phyloP scores from a whole-genome alignment of 2,888 invertebrate species.

The Brachyopa scutellaris region DNA sequence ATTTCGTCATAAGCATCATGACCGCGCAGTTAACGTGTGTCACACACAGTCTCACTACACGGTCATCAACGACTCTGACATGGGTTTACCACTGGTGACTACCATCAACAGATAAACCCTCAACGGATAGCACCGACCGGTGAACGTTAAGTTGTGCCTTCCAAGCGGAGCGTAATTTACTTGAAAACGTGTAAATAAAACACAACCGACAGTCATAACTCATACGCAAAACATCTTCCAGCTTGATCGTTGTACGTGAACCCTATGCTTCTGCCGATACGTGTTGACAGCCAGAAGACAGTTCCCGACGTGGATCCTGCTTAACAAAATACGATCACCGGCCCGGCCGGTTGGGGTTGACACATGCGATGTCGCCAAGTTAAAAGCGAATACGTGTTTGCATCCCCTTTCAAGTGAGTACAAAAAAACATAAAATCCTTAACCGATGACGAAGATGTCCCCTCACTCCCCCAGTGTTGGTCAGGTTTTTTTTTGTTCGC shows the following conservation, averaged over 20 bases:
- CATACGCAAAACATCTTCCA: conserved; percentile 67
- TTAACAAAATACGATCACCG: conserved; percentile 63
- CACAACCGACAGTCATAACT: conserved; percentile 61
- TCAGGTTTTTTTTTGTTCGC: neutral
- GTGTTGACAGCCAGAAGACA: conserved; percentile 67
- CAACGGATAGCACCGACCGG: conserved; percentile 45
- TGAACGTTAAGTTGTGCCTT: conserved; percentile 40
- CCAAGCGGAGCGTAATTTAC: conserved; percentile 63
- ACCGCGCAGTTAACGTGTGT: conserved; percentile 56
- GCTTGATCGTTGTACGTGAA: conserved; percentile 66
- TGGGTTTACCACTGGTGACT: conserved; percentile 41
- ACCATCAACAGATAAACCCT: conserved; percentile 24
- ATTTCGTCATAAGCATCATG: conserved; percentile 16
- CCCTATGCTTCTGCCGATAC: conserved; percentile 63
- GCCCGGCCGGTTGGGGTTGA: conserved; percentile 48
- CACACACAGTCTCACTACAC: conserved; percentile 42
- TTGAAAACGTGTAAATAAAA: conserved; percentile 71
- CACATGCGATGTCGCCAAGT: conserved; percentile 64
- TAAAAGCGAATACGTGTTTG: conserved; percentile 55
- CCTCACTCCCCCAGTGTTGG: neutral
- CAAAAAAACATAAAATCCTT: neutral
- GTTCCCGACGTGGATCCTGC: conserved; percentile 70
- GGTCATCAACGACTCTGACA: conserved; percentile 58
- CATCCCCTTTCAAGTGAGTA: conserved; percentile 31
- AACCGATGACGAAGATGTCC: conserved; percentile 7